These are phyloP conservation scores for Ormyrus thymus DNA, from an alignment of 2,888 invertebrate genomes.

Conservation along the genomic window DNA sequence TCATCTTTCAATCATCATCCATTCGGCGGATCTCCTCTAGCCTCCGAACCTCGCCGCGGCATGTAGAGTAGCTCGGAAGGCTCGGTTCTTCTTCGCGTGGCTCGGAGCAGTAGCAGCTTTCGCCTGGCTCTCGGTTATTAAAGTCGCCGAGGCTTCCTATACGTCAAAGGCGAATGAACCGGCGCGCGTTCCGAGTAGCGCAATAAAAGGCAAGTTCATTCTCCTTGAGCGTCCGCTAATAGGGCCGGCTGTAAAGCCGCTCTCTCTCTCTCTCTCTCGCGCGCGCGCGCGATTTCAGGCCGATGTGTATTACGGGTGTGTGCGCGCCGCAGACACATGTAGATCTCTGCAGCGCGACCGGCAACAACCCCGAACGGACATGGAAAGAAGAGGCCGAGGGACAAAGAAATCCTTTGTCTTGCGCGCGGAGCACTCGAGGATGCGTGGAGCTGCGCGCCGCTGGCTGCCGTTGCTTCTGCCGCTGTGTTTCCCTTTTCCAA, in stretches of 20 bases:
- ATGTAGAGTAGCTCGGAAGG: too few species aligned
- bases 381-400: conserved; percentile 18
- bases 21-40: too few species aligned
- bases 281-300: conserved; percentile 59
- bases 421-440: background rate
- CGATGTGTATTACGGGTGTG: conserved; percentile 54
- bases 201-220: conserved; percentile 63
- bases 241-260: conserved; percentile 62
- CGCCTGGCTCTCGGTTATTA: conserved; percentile 54
- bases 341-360: background rate
- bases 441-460: too few species aligned
- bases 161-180: conserved; percentile 60
- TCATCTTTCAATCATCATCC: too few species aligned
- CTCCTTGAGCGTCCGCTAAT: conserved; percentile 65
- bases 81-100: too few species aligned
- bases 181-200: conserved; percentile 58
- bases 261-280: background rate
- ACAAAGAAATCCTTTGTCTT: conserved; percentile 66
- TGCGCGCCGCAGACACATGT: background rate
- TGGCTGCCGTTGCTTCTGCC: too few species aligned
- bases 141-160: conserved; percentile 51
- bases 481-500: background rate
- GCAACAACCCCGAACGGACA: conserved; percentile 6
- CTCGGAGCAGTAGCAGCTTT: too few species aligned
- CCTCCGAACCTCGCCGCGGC: too few species aligned